Base-by-base conservation (phyloP, 2,797 vertebrate genomes). In the Oceanodroma leucorhoa region DNA sequence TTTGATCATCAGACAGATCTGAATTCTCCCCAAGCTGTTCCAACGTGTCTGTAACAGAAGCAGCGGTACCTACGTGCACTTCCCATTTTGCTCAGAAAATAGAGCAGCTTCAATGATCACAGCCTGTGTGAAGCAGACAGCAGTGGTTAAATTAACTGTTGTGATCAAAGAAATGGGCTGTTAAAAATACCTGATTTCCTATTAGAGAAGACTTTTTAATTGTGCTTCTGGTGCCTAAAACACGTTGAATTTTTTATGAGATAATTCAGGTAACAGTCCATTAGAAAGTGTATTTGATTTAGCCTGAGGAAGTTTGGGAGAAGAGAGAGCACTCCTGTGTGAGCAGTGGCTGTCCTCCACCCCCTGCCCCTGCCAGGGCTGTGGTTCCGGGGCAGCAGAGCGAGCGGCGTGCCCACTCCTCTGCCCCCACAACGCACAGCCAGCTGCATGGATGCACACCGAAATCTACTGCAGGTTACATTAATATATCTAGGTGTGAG, bases 41-140 rank as follows among this genome's bases (percentile, higher is more conserved):
- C 97, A 96, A 97, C 6, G 97, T 97, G 97, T 97, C 96, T 72
- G 8, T 98, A 97, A 98, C 97, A 97, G 92, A 97, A 94, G 90
- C 90, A 87, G 61, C 90, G 43, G 75, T 87, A 94, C 96, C 85
- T 73, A 83, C 16, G 4, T 89, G 89, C 81, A 90, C 89, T 97
- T 97, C 87, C 84, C 93, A 87, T 90, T 94, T 97, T 92, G 67
- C 77, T 95, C 67, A 29, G 34, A 96, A 98, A 97, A 96, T 70
- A 95, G 95, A 96, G 88, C 91, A 93, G 86, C 94, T 97, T 95
- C 94, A 96, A 62, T 54, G 76, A 95, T 77, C 91, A 87, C 79
- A 96, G 87, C 54, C 38, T 53, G 87, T 34, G 41, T 71, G 79
- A 92, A 92, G 91, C 92, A 96, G 89, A 93, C 91, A 96, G 82